phyloP scores from a whole-genome alignment of 2,888 invertebrate genomes.

The Abrostola tripartita region DNA sequence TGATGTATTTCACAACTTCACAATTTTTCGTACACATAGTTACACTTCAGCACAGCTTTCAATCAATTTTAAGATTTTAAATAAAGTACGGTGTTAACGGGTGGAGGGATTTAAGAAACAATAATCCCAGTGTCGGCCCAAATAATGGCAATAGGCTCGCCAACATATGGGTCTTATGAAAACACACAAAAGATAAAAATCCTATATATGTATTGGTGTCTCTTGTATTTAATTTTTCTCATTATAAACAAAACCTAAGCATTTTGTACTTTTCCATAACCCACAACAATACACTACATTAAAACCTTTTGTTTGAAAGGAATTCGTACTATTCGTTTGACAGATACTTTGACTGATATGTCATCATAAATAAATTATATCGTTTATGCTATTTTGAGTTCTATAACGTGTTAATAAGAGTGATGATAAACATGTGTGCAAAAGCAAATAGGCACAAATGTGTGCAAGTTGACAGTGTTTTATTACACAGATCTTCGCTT shows the following conservation, averaged over 20 bases:
- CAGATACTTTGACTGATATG: constrained; percentile 2
- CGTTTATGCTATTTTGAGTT: constrained; percentile 15
- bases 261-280: constrained; percentile 9
- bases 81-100: too few relatives aligned
- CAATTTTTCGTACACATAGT: too few relatives aligned
- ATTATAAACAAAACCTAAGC: not conserved
- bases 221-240: too few relatives aligned
- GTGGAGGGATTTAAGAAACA: too few relatives aligned
- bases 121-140: too few relatives aligned
- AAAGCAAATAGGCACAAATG: constrained; percentile 13
- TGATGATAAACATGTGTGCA: constrained; percentile 4
- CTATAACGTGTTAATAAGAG: constrained; percentile 8
- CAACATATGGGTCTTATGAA: too few relatives aligned
- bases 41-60: too few relatives aligned
- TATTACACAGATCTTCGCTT: constrained; percentile 46
- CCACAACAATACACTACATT: constrained; percentile 7
- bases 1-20: too few relatives aligned
- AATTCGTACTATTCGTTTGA: not conserved
- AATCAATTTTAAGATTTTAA: too few relatives aligned
- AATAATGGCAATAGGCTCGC: too few relatives aligned
- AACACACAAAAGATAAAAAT: too few relatives aligned
- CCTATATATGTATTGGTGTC: too few relatives aligned
- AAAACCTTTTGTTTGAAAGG: constrained; percentile 5
- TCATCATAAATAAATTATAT: constrained; percentile 17
- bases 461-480: constrained; percentile 43